phyloP scores from a whole-genome alignment of 92 coral and sea anemone species.

The Ricordea florida region DNA sequence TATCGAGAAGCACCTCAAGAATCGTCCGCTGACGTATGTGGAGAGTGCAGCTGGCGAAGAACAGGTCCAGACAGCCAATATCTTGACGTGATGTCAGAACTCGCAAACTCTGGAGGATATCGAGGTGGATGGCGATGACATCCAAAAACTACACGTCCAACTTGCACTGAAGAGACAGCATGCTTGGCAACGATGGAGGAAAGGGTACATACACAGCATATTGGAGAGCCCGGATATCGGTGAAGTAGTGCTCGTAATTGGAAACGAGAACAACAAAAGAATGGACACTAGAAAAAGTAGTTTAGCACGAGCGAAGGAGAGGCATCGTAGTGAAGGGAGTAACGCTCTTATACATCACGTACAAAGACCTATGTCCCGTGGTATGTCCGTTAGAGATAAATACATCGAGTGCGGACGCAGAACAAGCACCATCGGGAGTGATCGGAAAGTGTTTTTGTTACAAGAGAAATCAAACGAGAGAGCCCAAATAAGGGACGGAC shows the following conservation, averaged over 20 bases:
- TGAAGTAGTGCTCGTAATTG: constrained; percentile 7
- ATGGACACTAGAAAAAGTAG: background rate
- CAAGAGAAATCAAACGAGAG: too few relatives aligned
- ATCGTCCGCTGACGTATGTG: too few relatives aligned
- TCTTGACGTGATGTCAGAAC: constrained; percentile 23
- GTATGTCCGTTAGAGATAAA: too few relatives aligned
- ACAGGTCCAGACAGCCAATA: constrained; percentile 46
- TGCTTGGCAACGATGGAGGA: constrained; percentile 26
- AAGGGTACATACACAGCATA: constrained; percentile 41
- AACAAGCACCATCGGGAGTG: too few relatives aligned
- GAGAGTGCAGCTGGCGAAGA: too few relatives aligned
- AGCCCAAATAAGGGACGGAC: too few relatives aligned
- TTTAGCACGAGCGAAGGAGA: too few relatives aligned
- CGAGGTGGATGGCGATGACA: constrained; percentile 1
- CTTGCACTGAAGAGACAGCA: constrained; percentile 11
- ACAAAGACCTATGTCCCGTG: too few relatives aligned
- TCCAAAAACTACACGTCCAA: background rate
- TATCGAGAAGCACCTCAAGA: constrained; percentile 55
- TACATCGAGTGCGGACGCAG: too few relatives aligned
- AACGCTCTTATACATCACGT: too few relatives aligned
- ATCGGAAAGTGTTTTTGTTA: too few relatives aligned
- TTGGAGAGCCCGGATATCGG: constrained; percentile 21
- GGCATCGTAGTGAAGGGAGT: too few relatives aligned
- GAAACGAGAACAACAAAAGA: constrained; percentile 19
- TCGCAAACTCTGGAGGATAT: constrained; percentile 3